Conservation (phyloP, 2,888 invertebrate species). For the Allophyes oxyacanthae region DNA sequence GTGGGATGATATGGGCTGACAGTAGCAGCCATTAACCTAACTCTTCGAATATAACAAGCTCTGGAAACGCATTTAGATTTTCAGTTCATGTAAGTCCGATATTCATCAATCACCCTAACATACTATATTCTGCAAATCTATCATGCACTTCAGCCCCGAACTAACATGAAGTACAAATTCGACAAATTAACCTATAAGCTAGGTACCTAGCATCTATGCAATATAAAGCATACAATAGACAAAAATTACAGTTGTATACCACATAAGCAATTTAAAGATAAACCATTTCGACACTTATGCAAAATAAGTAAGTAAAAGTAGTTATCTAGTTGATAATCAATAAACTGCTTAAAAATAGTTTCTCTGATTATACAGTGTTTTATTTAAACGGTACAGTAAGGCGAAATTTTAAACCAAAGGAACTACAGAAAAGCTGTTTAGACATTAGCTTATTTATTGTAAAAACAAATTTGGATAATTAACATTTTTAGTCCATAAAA, state of each 20-base stretch:
- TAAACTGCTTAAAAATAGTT: slow-evolving; percentile 13
- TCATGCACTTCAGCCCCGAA: slow-evolving; percentile 7
- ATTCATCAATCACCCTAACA: slow-evolving; percentile 1
- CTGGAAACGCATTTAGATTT: slow-evolving; percentile 11
- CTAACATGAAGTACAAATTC: slow-evolving; percentile 32
- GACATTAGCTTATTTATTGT: no score
- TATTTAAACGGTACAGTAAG: no score
- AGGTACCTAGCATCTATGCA: slow-evolving; percentile 12
- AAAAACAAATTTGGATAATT: no score
- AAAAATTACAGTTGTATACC: slow-evolving; percentile 11
- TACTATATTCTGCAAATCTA: slow-evolving; percentile 21
- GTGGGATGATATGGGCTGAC: no score
- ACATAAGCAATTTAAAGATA: slow-evolving; percentile 17
- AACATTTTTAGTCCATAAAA: no score
- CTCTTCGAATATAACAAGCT: slow-evolving; percentile 20
- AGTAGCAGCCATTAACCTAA: no score
- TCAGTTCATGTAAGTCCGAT: slow-evolving; percentile 12
- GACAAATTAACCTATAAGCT: slow-evolving; percentile 21
- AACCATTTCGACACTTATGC: background rate
- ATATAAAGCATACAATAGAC: slow-evolving; percentile 8
- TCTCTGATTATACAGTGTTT: slow-evolving; percentile 14
- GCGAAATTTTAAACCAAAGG: no score
- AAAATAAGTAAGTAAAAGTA: slow-evolving; percentile 5
- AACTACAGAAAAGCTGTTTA: no score
- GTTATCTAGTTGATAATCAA: slow-evolving; percentile 1